Evolutionary conservation across 2,113 vertebrate genomes (phyloP).

Genomic region (Xiphophorus hellerii): DNA sequence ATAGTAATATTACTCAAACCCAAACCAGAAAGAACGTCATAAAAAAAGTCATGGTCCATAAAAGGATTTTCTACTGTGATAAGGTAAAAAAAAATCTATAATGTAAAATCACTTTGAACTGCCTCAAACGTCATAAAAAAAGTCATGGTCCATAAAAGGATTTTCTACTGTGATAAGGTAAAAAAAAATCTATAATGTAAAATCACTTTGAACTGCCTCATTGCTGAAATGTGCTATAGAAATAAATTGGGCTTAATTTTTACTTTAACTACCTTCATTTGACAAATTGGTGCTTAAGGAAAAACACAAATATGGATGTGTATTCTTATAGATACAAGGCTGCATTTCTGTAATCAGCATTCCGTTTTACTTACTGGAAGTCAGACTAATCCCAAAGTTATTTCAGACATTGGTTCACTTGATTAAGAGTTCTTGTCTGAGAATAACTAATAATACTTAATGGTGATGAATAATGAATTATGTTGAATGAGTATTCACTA

Average conservation of each 20-base stretch:
- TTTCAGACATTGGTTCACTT: background rate
- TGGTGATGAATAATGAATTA: background rate
- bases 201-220: too few relatives aligned
- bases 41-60: background rate
- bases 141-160: background rate
- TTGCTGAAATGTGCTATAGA: too few relatives aligned
- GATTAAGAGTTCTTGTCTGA: background rate
- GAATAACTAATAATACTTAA: background rate
- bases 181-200: too few relatives aligned
- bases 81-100: background rate
- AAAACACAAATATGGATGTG: background rate
- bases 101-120: too few relatives aligned
- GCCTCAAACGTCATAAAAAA: too few relatives aligned
- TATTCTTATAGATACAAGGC: background rate
- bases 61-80: background rate
- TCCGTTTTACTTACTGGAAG: background rate
- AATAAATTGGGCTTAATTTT: background rate
- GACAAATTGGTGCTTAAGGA: background rate
- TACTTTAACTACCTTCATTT: background rate
- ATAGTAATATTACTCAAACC: background rate
- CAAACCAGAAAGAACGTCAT: too few relatives aligned
- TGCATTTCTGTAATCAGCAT: background rate
- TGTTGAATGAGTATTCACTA: background rate
- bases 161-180: background rate
- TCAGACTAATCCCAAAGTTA: background rate